phyloP scores from a whole-genome alignment of 2,113 vertebrate genomes.

The Myanophis thanlyinensis region DNA sequence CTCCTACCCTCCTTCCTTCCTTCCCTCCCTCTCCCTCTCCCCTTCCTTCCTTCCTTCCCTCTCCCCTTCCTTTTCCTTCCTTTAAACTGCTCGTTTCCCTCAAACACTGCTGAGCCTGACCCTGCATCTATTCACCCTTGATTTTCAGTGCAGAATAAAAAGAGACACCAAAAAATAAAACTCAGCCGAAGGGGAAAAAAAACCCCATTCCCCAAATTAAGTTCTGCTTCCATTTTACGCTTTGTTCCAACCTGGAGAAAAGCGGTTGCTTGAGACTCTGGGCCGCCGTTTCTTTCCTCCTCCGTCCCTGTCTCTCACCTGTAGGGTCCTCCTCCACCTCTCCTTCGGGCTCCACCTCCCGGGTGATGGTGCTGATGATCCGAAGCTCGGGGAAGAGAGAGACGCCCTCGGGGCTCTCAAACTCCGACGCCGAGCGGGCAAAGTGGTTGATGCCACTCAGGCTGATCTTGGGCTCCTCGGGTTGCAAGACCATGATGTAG shows the following conservation, averaged over 20 bases:
- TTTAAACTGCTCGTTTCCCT: not conserved
- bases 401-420: conserved; percentile 88
- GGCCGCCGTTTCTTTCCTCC: not conserved
- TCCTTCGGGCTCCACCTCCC: conserved; percentile 86
- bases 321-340: conserved; percentile 91
- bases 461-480: conserved; percentile 96
- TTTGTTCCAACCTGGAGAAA: not conserved
- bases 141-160: not conserved
- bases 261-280: not conserved
- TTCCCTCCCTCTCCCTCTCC: rapidly evolving
- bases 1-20: too few relatives aligned
- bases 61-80: too few relatives aligned
- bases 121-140: not conserved
- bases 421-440: conserved; percentile 91
- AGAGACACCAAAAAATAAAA: not conserved
- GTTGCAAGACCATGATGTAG: conserved; percentile 93
- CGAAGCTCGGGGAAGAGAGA: conserved; percentile 92
- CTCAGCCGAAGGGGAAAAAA: not conserved
- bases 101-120: not conserved
- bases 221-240: not conserved
- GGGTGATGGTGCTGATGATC: conserved; percentile 94
- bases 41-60: too few relatives aligned
- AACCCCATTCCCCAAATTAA: not conserved
- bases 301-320: conserved; percentile 60
- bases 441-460: conserved; percentile 95